Percentiles rank a stretch among this genome's conserved stretches.
phyloP scores from a whole-genome alignment of 2,888 invertebrate genomes.

The Tricholauxania praeusta region DNA sequence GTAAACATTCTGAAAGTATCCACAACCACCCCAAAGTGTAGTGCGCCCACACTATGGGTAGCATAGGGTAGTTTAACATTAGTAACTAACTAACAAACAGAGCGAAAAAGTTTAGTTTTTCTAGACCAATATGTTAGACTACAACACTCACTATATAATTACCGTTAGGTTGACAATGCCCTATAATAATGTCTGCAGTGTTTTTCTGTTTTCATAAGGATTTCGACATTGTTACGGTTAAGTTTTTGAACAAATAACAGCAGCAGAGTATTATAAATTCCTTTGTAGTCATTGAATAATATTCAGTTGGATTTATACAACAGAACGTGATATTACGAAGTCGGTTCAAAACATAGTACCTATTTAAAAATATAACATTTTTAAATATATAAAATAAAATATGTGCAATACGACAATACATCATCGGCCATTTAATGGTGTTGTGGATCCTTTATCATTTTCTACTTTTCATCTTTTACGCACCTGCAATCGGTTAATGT shows the following conservation, averaged over 20 bases:
- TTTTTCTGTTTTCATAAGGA: too few relatives aligned
- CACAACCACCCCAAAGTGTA: not conserved
- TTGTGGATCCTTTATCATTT: conserved; percentile 67
- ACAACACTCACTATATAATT: conserved; percentile 16
- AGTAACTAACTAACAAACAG: too few relatives aligned
- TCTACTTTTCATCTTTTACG: conserved; percentile 75
- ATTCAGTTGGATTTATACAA: not conserved
- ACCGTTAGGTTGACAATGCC: conserved; percentile 25
- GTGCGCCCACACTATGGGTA: too few relatives aligned
- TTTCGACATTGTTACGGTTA: too few relatives aligned
- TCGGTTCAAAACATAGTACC: not conserved
- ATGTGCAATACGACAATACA: conserved; percentile 55
- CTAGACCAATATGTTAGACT: too few relatives aligned
- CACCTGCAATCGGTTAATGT: conserved; percentile 76
- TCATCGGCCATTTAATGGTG: conserved; percentile 52
- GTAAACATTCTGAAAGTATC: not conserved
- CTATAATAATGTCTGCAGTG: not conserved
- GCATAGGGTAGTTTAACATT: too few relatives aligned
- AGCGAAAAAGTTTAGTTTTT: too few relatives aligned
- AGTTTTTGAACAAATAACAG: too few relatives aligned
- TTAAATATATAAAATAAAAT: conserved; percentile 16
- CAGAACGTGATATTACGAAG: not conserved
- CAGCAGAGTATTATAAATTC: conserved; percentile 13
- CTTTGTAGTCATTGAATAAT: not conserved
- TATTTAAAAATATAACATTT: not conserved